Evolutionary conservation across 2,888 invertebrate genomes (phyloP).

Genomic region (Apamea monoglypha): DNA sequence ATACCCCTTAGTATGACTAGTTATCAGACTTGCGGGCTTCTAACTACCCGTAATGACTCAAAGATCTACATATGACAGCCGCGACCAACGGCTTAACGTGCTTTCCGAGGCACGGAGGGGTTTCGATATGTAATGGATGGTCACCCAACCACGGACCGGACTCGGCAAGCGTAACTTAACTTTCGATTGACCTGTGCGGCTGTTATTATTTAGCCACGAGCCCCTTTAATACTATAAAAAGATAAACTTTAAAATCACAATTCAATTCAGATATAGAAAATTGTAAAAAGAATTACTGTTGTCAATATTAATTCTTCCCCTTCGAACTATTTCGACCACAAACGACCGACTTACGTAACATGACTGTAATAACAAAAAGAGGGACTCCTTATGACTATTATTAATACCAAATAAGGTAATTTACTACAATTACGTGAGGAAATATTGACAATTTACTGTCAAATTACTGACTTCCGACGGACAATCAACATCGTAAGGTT

Average conservation of each 20-base stretch:
- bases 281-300: neutral
- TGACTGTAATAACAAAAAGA: constrained; percentile 26
- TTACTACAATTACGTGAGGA: constrained; percentile 66
- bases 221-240: neutral
- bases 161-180: neutral
- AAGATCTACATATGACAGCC: too few species aligned
- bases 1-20: too few species aligned
- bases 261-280: neutral
- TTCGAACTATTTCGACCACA: constrained; percentile 31
- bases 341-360: constrained; percentile 38
- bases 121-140: too few species aligned
- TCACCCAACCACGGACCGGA: too few species aligned
- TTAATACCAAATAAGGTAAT: constrained; percentile 68
- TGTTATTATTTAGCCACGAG: neutral
- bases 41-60: too few species aligned
- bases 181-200: neutral
- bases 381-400: constrained; percentile 47
- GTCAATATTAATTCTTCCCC: neutral
- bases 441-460: constrained; percentile 69
- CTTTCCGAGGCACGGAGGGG: too few species aligned
- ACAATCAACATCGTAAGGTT: constrained; percentile 19
- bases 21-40: too few species aligned
- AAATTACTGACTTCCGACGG: constrained; percentile 68
- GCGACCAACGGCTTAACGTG: too few species aligned
- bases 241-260: neutral